Evolutionary conservation across 1,140 invertebrate genomes (phyloP).

Genomic region (Scaptomyza graminum): DNA sequence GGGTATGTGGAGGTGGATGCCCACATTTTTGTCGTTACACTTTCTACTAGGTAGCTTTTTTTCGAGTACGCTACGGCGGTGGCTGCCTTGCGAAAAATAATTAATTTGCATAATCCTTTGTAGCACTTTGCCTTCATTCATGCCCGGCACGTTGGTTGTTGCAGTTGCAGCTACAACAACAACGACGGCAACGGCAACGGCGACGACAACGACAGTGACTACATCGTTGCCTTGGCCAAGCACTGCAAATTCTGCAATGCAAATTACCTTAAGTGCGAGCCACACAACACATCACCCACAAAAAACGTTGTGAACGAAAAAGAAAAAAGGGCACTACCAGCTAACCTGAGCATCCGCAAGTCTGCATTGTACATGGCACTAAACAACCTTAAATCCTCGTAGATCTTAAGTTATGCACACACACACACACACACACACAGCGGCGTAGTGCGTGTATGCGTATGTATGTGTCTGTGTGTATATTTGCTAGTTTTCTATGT

Average conservation of each 20-base stretch:
- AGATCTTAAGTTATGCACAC: conserved; percentile 79
- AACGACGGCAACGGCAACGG: background rate
- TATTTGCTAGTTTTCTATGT: conserved; percentile 1
- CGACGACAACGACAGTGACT: conserved; percentile 10
- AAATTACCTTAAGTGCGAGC: conserved; percentile 81
- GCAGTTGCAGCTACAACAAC: conserved; percentile 18
- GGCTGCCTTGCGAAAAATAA: conserved; percentile 79
- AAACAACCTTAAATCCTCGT: conserved; percentile 80
- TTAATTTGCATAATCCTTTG: conserved; percentile 83
- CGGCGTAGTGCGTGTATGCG: background rate
- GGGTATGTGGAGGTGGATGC: conserved; percentile 19
- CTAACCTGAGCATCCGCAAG: conserved; percentile 36
- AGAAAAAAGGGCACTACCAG: conserved; percentile 9
- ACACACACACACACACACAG: conserved; percentile 27
- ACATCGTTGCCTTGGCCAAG: conserved; percentile 61
- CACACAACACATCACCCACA: conserved; percentile 76
- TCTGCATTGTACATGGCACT: conserved; percentile 69
- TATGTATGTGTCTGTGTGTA: conserved; percentile 17
- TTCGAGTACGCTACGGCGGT: conserved; percentile 43
- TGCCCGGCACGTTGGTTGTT: conserved; percentile 68
- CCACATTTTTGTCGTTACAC: conserved; percentile 80
- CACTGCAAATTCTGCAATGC: conserved; percentile 79
- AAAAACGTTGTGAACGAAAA: conserved; percentile 36
- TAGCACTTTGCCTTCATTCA: conserved; percentile 82
- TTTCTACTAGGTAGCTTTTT: conserved; percentile 51